Conservation (phyloP, 2,888 invertebrate genomes). For the Tenthredo scrophulariae region DNA sequence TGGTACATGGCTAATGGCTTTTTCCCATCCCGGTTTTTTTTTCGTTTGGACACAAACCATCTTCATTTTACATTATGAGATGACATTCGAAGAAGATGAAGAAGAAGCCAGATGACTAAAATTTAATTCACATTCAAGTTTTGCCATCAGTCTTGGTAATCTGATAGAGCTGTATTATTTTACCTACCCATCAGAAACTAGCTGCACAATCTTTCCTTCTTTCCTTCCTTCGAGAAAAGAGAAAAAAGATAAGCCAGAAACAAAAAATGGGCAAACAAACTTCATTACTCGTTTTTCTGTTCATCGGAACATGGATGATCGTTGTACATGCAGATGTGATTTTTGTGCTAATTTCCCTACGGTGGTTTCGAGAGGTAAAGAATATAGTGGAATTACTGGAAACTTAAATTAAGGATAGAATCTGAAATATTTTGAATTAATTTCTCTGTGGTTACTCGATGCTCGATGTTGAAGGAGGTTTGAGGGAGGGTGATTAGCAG, state of each 20-base stretch:
- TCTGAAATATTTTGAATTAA: slow-evolving; percentile 22
- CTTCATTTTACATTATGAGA: background rate
- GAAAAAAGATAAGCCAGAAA: too few species aligned
- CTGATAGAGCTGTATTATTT: background rate
- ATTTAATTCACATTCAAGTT: background rate
- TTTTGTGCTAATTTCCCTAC: too few species aligned
- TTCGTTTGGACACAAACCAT: background rate
- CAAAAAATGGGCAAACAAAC: too few species aligned
- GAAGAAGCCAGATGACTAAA: background rate
- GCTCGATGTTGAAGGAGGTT: slow-evolving; percentile 57
- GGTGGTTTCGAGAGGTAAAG: background rate
- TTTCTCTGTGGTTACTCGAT: slow-evolving; percentile 24
- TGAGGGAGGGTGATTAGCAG: slow-evolving; percentile 69
- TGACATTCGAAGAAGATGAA: too few species aligned
- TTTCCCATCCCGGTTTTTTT: background rate
- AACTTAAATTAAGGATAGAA: background rate
- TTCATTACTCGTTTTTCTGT: too few species aligned
- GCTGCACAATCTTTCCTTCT: too few species aligned
- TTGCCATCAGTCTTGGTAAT: background rate
- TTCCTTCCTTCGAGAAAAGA: too few species aligned
- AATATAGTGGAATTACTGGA: too few species aligned
- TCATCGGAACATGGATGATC: too few species aligned
- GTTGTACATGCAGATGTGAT: too few species aligned
- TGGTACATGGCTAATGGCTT: background rate
- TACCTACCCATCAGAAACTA: background rate